Conservation (phyloP, 2,113 vertebrate species). For the Perognathus longimembris region DNA sequence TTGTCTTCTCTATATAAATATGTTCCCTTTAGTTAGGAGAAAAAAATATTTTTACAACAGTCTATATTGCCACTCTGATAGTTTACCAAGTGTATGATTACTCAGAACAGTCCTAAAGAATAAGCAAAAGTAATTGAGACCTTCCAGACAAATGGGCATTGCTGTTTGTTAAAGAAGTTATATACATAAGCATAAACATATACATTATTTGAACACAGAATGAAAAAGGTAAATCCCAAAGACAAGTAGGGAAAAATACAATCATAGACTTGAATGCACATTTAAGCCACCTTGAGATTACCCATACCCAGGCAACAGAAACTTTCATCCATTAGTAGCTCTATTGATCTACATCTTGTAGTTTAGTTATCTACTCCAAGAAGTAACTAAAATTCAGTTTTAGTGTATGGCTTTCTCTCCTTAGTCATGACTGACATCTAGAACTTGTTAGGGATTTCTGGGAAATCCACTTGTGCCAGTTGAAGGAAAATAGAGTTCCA, state of each 20-base stretch:
- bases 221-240: neutral
- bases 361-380: neutral
- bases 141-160: neutral
- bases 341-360: neutral
- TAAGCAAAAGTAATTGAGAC: slow-evolving; percentile 4
- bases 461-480: neutral
- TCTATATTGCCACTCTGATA: neutral
- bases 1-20: neutral
- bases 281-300: neutral
- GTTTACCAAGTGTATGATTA: neutral
- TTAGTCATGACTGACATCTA: neutral
- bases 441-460: neutral
- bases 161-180: neutral
- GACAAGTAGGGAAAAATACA: neutral
- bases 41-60: neutral
- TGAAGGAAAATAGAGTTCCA: neutral
- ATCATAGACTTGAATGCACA: neutral
- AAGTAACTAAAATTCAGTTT: neutral
- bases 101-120: neutral
- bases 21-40: slow-evolving; percentile 11
- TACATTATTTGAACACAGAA: neutral
- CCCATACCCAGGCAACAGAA: neutral
- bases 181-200: neutral
- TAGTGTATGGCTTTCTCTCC: neutral
- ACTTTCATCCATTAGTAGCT: neutral